phyloP scores from a whole-genome alignment of 2,113 vertebrate genomes.

The Mus musculus region GRCm39 chr19:6589501-6590000 shows the following conservation, averaged over 20 bases:
- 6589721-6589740: background rate
- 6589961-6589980: background rate
- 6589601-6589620: background rate
- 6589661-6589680: background rate
- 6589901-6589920: background rate
- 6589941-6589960: background rate
- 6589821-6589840: background rate
- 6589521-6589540: too few species aligned
- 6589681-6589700: background rate
- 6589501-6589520: background rate
- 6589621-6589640: background rate
- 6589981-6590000: fast-evolving
- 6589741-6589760: background rate
- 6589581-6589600: background rate
- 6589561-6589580: too few species aligned
- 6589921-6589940: background rate
- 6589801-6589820: background rate
- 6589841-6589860: too few species aligned
- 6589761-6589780: fast-evolving
- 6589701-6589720: background rate
- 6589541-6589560: too few species aligned
- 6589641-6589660: background rate
- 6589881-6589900: background rate
- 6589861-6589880: background rate
- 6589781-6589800: too few species aligned